Evolutionary conservation across 2,113 vertebrate genomes (phyloP), one percentile per base, ranked within the genome.

Genomic region (Saguinus midas): DNA sequence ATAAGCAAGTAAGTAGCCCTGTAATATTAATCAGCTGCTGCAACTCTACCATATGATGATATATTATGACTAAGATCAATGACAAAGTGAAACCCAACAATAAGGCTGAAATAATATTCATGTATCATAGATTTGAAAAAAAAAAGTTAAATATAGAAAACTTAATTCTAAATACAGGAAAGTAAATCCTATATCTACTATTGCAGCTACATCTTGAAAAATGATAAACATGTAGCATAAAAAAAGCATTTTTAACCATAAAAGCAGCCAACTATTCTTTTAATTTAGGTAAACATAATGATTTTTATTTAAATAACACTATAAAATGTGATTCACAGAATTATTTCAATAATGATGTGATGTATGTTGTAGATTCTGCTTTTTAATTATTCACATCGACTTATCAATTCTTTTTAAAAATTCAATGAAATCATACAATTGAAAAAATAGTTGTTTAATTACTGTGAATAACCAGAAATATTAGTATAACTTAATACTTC

Each of bases 251-350:
- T 72, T 94, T 27, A 80, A 91, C 4, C 78, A 68, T 55, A 1
- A 90, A 87, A 95, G 23, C 21, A 37, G 11, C 29, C 20, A 94
- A 3, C 3, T 85, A 73, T 78, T 4, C 50, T 82, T 82, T 89
- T 80, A 92, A 84, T 87, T 50, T 79, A 64, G 25, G 7, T 40
- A 95, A 91, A 66, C 21, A 32, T 68, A 75, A 55, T 81, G 7
- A 91, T 35, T 84, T 0, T 70, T 88, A 87, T 76, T 92, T 20
- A 37, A 92, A 64, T 55, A 91, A 61, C 29, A 92, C 81, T 43
- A 83, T 48, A 92, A 86, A 96, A 84, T 92, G 17, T 79, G 32
- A 75, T 90, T 14, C 18, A 95, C 61, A 90, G 27, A 72, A 79
- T 68, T 91, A 40, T 68, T 76, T 86, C 50, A 90, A 72, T 75